Base-by-base conservation (phyloP, 2,888 invertebrate genomes). In the Alcis repandata region DNA sequence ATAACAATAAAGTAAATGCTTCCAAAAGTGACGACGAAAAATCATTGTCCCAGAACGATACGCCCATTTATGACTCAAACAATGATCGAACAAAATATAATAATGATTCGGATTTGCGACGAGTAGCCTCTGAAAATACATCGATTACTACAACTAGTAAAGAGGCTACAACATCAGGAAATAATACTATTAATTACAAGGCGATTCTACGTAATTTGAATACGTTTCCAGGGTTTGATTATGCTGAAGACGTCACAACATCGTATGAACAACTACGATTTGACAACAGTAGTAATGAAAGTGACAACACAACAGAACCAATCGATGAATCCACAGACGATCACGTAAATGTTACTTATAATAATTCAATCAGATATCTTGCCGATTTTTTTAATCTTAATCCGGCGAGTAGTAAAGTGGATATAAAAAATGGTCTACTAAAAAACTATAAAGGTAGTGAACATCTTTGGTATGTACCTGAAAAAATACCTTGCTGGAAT, bases 401-500 rank as follows among this genome's bases (percentile, higher is more conserved):
- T 60, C 87, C 91, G 15, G 89, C 86, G 20, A 71, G 75, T 45
- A 71, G 68, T 11, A 70, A 67, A 61, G 41, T 76, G 7, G 54
- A 73, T 36, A 41, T 71, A 2, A 65, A 71, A 48, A 20, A 69
- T 45, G 20, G 49, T 15, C 3, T 8, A 13, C 4, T 11, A n/a
- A 46, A 19, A 48, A 56, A 11, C 48, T 59, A 36, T 33, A 40
- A 36, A 40, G 57, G 58, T 36, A 68, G 69, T 8, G 65, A 63
- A 38, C 68, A 75, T 36, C 58, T 79, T 40, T 92, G 91, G 92
- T 92, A 88, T 63, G 85, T 89, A 1, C 84, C 88, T 22, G 89
- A 90, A 79, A 81, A 81, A 65, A 79, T 80, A 57, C 86, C 89
- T 13, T 92, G 92, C 76, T 92, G 91, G 91, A 79, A 90, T 38